Percentiles rank a stretch among this genome's conserved stretches.
phyloP scores from a whole-genome alignment of 2,113 vertebrate genomes.

The Panthera uncia region DNA sequence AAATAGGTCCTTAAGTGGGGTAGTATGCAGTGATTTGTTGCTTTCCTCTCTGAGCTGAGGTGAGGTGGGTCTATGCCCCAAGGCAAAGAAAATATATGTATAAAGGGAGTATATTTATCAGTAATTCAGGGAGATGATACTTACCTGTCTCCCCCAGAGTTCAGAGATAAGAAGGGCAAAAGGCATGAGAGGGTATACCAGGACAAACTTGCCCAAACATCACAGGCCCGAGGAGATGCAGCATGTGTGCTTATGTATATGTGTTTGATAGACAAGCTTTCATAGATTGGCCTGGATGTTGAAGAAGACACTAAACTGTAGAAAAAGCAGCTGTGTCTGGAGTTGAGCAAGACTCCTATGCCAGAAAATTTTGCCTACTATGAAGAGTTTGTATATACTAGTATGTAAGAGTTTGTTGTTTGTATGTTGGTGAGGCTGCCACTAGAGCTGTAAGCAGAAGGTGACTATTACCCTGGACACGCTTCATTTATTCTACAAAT shows the following conservation, averaged over 20 bases:
- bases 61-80: background rate
- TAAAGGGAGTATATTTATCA: slow-evolving; percentile 28
- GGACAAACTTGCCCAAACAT: background rate
- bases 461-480: background rate
- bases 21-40: background rate
- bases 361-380: background rate
- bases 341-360: background rate
- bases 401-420: background rate
- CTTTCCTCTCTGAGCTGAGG: slow-evolving; percentile 35
- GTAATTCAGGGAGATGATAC: background rate
- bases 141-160: background rate
- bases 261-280: background rate
- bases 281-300: background rate
- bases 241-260: background rate
- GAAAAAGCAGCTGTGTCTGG: slow-evolving; percentile 9
- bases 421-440: background rate
- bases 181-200: background rate
- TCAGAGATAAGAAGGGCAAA: background rate
- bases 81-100: background rate
- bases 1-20: background rate
- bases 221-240: background rate
- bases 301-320: background rate
- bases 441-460: background rate
- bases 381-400: background rate
- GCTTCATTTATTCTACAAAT: background rate